phyloP scores from a whole-genome alignment of 2,888 invertebrate genomes.

The Melieria omissa region DNA sequence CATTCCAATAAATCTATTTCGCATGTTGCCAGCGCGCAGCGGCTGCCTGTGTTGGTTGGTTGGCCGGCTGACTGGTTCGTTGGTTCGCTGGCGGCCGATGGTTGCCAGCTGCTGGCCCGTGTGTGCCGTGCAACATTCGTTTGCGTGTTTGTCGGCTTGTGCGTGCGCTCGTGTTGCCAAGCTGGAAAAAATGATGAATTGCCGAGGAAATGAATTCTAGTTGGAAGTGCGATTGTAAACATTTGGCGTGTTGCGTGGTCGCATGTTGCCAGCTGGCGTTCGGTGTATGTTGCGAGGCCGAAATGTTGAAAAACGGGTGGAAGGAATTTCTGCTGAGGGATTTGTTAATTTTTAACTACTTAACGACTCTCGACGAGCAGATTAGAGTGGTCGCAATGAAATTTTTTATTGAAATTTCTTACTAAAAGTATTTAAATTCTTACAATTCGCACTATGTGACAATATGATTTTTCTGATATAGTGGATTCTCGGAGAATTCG shows the following conservation, averaged over 20 bases:
- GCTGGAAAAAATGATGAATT: constrained; percentile 48
- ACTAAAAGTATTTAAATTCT: too few species aligned
- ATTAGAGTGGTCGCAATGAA: too few species aligned
- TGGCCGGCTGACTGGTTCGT: too few species aligned
- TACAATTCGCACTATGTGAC: too few species aligned
- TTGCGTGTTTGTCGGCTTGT: constrained; percentile 35
- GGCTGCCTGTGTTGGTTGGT: not conserved
- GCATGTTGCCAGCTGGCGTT: not conserved
- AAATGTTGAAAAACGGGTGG: not conserved
- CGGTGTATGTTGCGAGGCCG: constrained; percentile 26
- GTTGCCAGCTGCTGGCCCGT: too few species aligned
- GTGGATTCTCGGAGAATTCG: too few species aligned
- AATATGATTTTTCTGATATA: too few species aligned
- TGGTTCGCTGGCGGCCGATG: too few species aligned
- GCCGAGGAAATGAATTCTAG: constrained; percentile 40
- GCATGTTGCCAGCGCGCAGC: constrained; percentile 53
- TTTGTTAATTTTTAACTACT: too few species aligned
- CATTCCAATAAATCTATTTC: constrained; percentile 60
- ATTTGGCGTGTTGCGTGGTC: constrained; percentile 12
- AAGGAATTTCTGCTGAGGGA: too few species aligned
- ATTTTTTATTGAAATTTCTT: too few species aligned
- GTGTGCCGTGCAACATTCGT: constrained; percentile 41
- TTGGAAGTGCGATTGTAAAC: constrained; percentile 23
- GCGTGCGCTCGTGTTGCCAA: constrained; percentile 39
- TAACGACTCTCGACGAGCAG: too few species aligned